Percentiles rank a stretch among this genome's conserved stretches.
Conservation (phyloP, 1,140 invertebrate species). For the Neotoxoptera formosana region DNA sequence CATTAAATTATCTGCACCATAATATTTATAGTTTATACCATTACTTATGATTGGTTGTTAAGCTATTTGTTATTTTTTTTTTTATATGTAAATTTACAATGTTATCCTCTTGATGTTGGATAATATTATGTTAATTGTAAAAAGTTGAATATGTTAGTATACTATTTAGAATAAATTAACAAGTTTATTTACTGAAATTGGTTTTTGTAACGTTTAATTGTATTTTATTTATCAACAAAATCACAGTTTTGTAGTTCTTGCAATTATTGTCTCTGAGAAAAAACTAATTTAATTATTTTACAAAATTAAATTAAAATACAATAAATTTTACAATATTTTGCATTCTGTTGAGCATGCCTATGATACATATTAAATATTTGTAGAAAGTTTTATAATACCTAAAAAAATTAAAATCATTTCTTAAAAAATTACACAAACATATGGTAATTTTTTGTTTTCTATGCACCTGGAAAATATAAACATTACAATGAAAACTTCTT, state of each 20-base stretch:
- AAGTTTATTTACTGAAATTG: background rate
- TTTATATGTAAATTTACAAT: too few relatives aligned
- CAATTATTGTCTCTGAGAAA: background rate
- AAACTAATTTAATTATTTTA: background rate
- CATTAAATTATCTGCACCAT: background rate
- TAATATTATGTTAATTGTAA: background rate
- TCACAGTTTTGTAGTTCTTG: background rate
- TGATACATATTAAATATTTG: background rate
- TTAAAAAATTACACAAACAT: background rate
- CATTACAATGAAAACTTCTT: background rate
- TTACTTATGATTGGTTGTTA: background rate
- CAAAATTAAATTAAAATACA: background rate
- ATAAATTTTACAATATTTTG: background rate
- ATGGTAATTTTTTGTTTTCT: background rate
- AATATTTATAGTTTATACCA: background rate
- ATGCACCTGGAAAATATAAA: background rate
- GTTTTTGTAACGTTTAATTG: background rate
- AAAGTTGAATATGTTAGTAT: background rate
- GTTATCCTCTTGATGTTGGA: too few relatives aligned
- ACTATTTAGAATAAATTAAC: background rate
- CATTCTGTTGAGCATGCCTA: background rate
- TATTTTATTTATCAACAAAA: background rate
- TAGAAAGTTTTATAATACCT: background rate
- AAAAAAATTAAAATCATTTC: background rate
- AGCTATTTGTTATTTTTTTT: background rate